Conservation (phyloP, 2,113 vertebrate genomes). For the Notothenia coriiceps region DNA sequence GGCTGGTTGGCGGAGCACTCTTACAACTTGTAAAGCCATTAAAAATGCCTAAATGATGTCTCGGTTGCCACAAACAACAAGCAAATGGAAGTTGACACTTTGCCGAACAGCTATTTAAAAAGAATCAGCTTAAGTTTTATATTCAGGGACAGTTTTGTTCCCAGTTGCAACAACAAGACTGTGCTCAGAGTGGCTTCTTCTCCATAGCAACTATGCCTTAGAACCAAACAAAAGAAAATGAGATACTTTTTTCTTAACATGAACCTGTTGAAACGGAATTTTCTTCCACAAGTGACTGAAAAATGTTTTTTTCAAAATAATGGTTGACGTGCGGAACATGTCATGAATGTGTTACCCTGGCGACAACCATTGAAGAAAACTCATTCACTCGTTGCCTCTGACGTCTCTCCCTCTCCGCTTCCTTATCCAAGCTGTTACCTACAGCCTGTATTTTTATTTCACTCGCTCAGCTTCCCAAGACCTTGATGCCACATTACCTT, state of each 20-base stretch:
- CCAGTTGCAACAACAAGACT: neutral
- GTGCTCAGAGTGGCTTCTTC: neutral
- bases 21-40: too few relatives aligned
- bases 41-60: too few relatives aligned
- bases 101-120: too few relatives aligned
- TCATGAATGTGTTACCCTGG: slow-evolving; percentile 66
- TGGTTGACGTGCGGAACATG: too few relatives aligned
- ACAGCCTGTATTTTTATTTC: slow-evolving; percentile 23
- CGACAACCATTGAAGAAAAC: slow-evolving; percentile 27
- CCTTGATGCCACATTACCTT: slow-evolving; percentile 24
- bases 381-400: neutral
- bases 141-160: neutral
- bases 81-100: too few relatives aligned
- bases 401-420: neutral
- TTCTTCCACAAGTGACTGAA: too few relatives aligned
- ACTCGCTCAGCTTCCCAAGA: slow-evolving; percentile 33
- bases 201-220: neutral
- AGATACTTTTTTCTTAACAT: too few relatives aligned
- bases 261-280: neutral
- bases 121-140: too few relatives aligned
- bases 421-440: slow-evolving; percentile 8
- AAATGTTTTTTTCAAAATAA: too few relatives aligned
- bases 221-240: neutral
- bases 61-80: too few relatives aligned
- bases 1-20: too few relatives aligned